Percentiles rank a stretch among this genome's conserved stretches.
phyloP scores from a whole-genome alignment of 2,797 vertebrate genomes.

The Enteromius mattozi region DNA sequence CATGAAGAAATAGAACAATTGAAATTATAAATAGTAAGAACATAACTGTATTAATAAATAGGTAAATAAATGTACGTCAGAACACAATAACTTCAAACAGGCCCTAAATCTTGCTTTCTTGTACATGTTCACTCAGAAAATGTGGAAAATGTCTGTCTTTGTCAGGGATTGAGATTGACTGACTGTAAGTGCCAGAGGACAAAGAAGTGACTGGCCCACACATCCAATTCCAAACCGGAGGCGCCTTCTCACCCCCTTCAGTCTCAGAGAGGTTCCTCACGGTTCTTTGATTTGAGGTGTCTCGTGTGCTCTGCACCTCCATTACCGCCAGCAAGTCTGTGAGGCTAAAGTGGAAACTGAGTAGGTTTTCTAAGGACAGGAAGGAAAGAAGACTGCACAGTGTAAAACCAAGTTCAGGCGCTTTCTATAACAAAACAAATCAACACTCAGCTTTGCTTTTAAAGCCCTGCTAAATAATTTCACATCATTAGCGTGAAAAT shows the following conservation, averaged over 20 bases:
- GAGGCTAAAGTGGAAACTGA: neutral
- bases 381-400: slow-evolving; percentile 13
- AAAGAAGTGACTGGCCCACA: slow-evolving; percentile 2
- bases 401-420: slow-evolving; percentile 15
- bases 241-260: slow-evolving; percentile 29
- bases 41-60: too few species aligned
- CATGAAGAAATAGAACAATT: too few species aligned
- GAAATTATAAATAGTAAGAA: too few species aligned
- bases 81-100: neutral
- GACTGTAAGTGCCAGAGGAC: neutral
- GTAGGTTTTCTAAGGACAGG: slow-evolving; percentile 35
- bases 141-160: neutral
- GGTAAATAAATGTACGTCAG: too few species aligned
- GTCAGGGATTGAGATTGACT: neutral
- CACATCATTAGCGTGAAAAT: slow-evolving; percentile 43
- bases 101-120: neutral
- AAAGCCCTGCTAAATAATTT: slow-evolving; percentile 48
- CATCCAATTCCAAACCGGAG: slow-evolving; percentile 23
- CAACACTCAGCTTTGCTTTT: slow-evolving; percentile 31
- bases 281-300: slow-evolving; percentile 29
- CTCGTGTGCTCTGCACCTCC: neutral
- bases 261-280: neutral
- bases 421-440: slow-evolving; percentile 42
- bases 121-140: neutral
- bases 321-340: slow-evolving; percentile 16